Conservation (phyloP, 2,888 invertebrate genomes). For the Cyrtodaria siliqua region DNA sequence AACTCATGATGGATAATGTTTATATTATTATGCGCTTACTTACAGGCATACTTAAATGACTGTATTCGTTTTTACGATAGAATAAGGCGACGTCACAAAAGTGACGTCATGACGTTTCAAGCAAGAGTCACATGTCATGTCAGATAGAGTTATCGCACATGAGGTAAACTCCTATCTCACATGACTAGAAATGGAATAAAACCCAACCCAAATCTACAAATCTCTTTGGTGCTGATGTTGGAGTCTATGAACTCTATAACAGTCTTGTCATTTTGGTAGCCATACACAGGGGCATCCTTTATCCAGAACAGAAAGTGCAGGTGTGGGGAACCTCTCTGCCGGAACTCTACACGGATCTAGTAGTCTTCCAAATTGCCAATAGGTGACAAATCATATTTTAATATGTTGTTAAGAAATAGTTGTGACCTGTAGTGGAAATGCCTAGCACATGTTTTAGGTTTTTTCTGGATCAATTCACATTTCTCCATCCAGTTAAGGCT, state of each 20-base stretch:
- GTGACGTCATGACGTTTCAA: too few relatives aligned
- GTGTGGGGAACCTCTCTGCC: slow-evolving; percentile 40
- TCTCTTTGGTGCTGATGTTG: slow-evolving; percentile 13
- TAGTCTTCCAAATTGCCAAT: slow-evolving; percentile 29
- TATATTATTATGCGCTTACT: too few relatives aligned
- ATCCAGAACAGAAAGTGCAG: slow-evolving; percentile 33
- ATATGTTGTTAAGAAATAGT: slow-evolving; percentile 27
- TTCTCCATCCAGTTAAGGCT: slow-evolving; percentile 40
- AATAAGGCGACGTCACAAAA: too few relatives aligned
- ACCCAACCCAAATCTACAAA: too few relatives aligned
- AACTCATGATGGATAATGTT: too few relatives aligned
- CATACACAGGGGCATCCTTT: slow-evolving; percentile 35
- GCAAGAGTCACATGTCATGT: too few relatives aligned
- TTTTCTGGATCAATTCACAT: slow-evolving; percentile 36
- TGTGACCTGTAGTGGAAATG: slow-evolving; percentile 44
- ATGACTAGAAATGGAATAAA: too few relatives aligned
- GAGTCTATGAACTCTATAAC: slow-evolving; percentile 33
- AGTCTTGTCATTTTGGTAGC: slow-evolving; percentile 5
- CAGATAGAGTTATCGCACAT: too few relatives aligned
- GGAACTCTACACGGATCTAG: slow-evolving; percentile 31
- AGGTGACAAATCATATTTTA: slow-evolving; percentile 13
- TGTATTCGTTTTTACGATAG: too few relatives aligned
- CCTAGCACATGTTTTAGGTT: slow-evolving; percentile 39
- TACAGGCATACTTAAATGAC: too few relatives aligned
- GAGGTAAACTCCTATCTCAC: too few relatives aligned